These are phyloP conservation scores for Rhinogobius similis DNA, from an alignment of 2,113 vertebrate species.

Conservation along the genomic window DNA sequence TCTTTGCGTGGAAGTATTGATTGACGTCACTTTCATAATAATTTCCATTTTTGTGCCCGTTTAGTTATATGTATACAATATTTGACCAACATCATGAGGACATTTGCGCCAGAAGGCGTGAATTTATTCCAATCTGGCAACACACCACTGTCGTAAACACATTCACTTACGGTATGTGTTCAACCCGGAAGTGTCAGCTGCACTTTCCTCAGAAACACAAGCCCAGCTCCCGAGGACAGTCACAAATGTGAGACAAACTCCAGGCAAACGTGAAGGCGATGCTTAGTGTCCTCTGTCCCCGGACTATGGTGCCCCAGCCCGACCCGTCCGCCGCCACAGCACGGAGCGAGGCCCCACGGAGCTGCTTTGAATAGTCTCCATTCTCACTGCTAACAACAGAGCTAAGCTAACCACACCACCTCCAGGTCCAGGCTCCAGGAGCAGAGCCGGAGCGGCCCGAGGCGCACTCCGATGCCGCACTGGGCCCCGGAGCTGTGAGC, in stretches of 20 bases:
- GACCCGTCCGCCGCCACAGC: neutral
- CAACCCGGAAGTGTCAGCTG: conserved; percentile 1
- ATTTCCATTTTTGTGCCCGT: too few species aligned
- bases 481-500: neutral
- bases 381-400: conserved; percentile 14
- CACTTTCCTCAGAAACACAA: neutral
- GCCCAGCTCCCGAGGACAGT: neutral
- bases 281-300: neutral
- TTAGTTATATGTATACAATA: too few species aligned
- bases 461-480: neutral
- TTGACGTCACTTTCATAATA: too few species aligned
- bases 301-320: too few species aligned
- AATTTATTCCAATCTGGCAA: neutral
- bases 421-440: neutral
- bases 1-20: too few species aligned
- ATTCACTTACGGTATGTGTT: neutral
- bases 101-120: too few species aligned
- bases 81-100: too few species aligned
- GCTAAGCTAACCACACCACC: conserved; percentile 20
- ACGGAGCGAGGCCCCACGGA: conserved; percentile 20
- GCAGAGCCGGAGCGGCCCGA: neutral
- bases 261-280: neutral
- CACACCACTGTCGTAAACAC: neutral
- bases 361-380: neutral
- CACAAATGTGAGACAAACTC: neutral